Evolutionary conservation across 2,888 invertebrate species (phyloP).

Genomic region (Hesperia comma): DNA sequence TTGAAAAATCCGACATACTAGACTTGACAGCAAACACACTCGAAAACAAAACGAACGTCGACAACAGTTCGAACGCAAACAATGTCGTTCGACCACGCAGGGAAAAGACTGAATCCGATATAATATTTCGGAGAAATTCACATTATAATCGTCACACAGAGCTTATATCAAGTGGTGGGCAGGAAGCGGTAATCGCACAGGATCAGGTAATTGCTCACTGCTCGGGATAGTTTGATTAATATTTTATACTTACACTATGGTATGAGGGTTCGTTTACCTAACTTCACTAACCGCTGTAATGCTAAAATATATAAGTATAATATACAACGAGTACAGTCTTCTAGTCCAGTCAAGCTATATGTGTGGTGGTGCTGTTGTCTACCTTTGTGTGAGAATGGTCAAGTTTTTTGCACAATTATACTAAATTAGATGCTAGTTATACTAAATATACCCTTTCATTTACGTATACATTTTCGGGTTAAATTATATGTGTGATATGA

Average conservation of each 20-base stretch:
- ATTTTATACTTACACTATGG: constrained; percentile 70
- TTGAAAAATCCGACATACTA: constrained; percentile 68
- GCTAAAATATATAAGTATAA: constrained; percentile 57
- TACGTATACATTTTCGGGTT: constrained; percentile 2
- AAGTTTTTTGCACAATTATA: constrained; percentile 33
- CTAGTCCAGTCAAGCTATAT: constrained; percentile 54
- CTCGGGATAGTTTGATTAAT: constrained; percentile 77
- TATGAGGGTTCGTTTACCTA: constrained; percentile 76
- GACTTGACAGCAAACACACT: constrained; percentile 69
- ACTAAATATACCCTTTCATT: constrained; percentile 33
- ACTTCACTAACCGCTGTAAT: constrained; percentile 66
- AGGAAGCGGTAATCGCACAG: constrained; percentile 83
- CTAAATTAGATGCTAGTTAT: constrained; percentile 30
- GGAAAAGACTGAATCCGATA: constrained; percentile 95
- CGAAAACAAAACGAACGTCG: constrained; percentile 55
- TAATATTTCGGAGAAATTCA: constrained; percentile 87
- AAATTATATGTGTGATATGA: background rate
- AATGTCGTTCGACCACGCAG: constrained; percentile 87
- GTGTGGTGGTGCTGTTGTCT: constrained; percentile 59
- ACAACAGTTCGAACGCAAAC: constrained; percentile 57
- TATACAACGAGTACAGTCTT: constrained; percentile 45
- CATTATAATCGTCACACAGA: constrained; percentile 76
- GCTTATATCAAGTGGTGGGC: constrained; percentile 72
- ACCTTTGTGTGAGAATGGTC: constrained; percentile 48
- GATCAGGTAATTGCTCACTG: constrained; percentile 79